These are phyloP conservation scores for Diplodus puntazzo DNA, from an alignment of 2,797 vertebrate genomes.

Conservation along the genomic window DNA sequence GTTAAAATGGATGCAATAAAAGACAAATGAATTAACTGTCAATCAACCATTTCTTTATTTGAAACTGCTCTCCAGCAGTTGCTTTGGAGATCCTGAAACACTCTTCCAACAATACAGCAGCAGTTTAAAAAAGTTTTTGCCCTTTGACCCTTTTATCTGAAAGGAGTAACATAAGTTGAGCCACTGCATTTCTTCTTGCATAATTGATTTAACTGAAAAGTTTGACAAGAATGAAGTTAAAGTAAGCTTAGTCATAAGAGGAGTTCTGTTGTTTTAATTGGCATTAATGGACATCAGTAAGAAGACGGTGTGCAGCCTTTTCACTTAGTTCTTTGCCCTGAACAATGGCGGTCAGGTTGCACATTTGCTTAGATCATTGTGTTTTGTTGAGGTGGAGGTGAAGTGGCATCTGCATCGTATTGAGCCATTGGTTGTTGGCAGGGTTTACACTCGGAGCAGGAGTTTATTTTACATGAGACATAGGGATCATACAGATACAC, in stretches of 20 bases:
- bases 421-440: background rate
- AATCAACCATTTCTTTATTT: background rate
- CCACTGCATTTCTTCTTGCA: background rate
- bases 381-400: background rate
- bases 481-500: conserved; percentile 3
- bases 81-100: background rate
- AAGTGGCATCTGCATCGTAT: background rate
- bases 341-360: background rate
- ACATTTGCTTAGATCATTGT: background rate
- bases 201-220: background rate
- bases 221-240: background rate
- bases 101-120: background rate
- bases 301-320: background rate
- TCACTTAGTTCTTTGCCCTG: background rate
- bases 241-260: background rate
- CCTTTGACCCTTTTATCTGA: background rate
- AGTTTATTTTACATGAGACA: conserved; percentile 8
- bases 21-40: background rate
- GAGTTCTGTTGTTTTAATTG: background rate
- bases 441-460: background rate
- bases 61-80: background rate
- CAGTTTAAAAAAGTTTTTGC: background rate
- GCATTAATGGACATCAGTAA: background rate
- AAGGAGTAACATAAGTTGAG: background rate
- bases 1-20: background rate